phyloP scores from a whole-genome alignment of 2,797 vertebrate genomes.

The Denticeps clupeoides region DNA sequence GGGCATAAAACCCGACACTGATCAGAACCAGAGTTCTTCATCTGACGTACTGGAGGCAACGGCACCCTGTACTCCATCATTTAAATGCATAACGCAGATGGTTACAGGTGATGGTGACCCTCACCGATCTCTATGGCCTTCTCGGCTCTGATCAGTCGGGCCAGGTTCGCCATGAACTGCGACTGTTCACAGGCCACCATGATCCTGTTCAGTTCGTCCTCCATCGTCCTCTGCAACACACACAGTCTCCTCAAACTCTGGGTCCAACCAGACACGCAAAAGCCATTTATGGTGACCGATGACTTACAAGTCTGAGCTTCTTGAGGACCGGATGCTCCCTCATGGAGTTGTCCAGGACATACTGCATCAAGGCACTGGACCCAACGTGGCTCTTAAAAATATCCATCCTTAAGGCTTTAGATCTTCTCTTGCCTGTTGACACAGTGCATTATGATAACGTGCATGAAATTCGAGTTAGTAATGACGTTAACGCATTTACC shows the following conservation, averaged over 20 bases:
- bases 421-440: conserved; percentile 54
- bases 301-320: conserved; percentile 72
- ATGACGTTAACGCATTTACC: too few species aligned
- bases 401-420: conserved; percentile 34
- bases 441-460: conserved; percentile 7
- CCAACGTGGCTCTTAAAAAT: conserved; percentile 44
- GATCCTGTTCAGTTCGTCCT: conserved; percentile 55
- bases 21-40: not conserved
- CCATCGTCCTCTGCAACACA: conserved; percentile 64
- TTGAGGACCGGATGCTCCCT: conserved; percentile 77
- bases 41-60: not conserved
- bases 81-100: too few species aligned
- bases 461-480: too few species aligned
- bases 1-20: not conserved
- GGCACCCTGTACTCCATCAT: not conserved
- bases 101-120: not conserved
- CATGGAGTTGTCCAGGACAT: conserved; percentile 74
- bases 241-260: too few species aligned
- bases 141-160: conserved; percentile 72
- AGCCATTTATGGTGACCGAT: too few species aligned
- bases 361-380: conserved; percentile 65
- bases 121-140: conserved; percentile 87
- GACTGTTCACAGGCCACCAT: conserved; percentile 82
- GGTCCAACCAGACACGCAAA: too few species aligned
- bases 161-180: conserved; percentile 85